Conservation (phyloP, 2,797 vertebrate genomes). For the Sebastes itinus region DNA sequence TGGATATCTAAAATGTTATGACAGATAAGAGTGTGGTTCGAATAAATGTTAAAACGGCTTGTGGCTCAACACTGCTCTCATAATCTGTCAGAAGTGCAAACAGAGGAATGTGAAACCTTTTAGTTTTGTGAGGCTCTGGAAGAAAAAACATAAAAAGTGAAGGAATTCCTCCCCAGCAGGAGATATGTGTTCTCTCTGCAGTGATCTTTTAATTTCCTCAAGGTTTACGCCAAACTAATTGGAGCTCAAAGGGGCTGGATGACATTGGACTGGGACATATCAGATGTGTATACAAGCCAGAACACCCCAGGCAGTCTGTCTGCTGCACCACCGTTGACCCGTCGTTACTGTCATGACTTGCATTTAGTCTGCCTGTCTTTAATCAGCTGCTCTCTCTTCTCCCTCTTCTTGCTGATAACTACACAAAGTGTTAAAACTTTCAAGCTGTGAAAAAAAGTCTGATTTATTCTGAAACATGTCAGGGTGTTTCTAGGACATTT, state of each 20-base stretch:
- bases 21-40: neutral
- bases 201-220: constrained; percentile 64
- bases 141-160: constrained; percentile 29
- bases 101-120: constrained; percentile 41
- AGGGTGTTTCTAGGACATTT: constrained; percentile 32
- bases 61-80: neutral
- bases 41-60: neutral
- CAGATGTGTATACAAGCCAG: neutral
- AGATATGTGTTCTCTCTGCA: constrained; percentile 27
- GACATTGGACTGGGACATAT: neutral
- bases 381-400: neutral
- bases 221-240: constrained; percentile 15
- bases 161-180: constrained; percentile 38
- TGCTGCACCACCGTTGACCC: neutral
- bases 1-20: too few relatives aligned
- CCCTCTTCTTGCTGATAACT: neutral
- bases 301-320: neutral
- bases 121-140: neutral
- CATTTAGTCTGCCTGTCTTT: neutral
- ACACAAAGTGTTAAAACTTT: neutral
- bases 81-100: constrained; percentile 11
- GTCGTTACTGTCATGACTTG: neutral
- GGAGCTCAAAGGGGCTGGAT: neutral
- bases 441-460: neutral
- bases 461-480: neutral